Base-by-base conservation (phyloP, 1,140 invertebrate species). In the Brachionus rubens region DNA sequence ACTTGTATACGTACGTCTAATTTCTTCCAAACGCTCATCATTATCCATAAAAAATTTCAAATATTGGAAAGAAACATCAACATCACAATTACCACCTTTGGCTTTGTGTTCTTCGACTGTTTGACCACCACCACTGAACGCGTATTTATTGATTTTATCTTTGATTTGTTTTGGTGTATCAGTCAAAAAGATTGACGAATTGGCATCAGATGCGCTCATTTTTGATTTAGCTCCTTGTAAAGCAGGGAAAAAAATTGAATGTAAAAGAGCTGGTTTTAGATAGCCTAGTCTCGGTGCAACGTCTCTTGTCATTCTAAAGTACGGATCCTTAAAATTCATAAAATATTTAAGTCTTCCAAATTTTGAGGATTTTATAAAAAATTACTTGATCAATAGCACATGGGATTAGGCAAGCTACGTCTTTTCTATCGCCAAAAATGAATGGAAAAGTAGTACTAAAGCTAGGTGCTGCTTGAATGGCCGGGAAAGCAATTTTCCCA, bases 231-330 rank as follows among this genome's bases (percentile, higher is more conserved):
- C 91, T 0, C 96, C 96, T 86, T 97, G 93, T 21, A 99, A 82
- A 0, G 96, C 93, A 0, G 96, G 96, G 79, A 99, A 93, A 85
- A 99, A 99, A 33, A 88, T 88, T 0, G 94, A 94, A 85, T 98
- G 96, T 0, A 99, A 82, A 0, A 99, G 83, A 0, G 95, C 91
- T n/a, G 96, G 97, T 83, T 99, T 99, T 0, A 89, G 89, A 81
- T 88, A 90, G 21, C 91, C 91, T 12, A 99, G 85, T 75, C 89
- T 89, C 0, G 95, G 94, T 0, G 95, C 92, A 19, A 98, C 93
- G 86, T 99, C 96, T 76, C 96, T 88, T 0, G 94, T 95, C 95
- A 99, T 97, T 75, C 96, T 88, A 84, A 99, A 99, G 84, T 98
- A 99, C 0, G 96, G 96, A 86, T 99, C 96, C 88, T 89, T 80